Conservation (phyloP, 2,797 vertebrate species). For the Xenops minutus region DNA sequence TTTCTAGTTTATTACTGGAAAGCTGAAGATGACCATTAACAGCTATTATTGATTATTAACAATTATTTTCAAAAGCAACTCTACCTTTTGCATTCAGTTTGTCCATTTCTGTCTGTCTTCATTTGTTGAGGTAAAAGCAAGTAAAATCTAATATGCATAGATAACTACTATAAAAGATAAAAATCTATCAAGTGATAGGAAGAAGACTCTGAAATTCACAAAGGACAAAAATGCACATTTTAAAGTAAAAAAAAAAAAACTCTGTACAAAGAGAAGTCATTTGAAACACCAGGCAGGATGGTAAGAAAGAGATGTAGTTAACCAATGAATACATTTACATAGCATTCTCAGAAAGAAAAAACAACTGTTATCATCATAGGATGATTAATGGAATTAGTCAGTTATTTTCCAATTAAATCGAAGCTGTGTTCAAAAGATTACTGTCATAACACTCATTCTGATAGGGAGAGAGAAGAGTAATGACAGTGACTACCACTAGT, state of each 20-base stretch:
- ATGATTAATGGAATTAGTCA: conserved; percentile 1
- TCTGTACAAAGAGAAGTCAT: background rate
- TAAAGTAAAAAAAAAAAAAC: background rate
- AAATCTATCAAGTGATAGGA: background rate
- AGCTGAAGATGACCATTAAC: background rate
- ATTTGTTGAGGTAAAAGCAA: background rate
- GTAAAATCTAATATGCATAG: background rate
- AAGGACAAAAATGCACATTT: background rate
- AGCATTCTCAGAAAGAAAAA: background rate
- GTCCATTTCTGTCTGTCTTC: background rate
- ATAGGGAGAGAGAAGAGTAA: background rate
- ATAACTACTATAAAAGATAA: background rate
- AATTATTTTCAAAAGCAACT: background rate
- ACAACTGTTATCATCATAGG: rapidly evolving
- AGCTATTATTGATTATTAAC: background rate
- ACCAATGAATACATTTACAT: background rate
- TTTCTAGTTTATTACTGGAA: background rate
- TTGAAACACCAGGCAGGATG: background rate
- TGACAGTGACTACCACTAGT: background rate
- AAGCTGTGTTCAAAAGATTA: background rate
- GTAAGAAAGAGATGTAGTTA: background rate
- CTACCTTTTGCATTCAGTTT: background rate
- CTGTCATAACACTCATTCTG: background rate
- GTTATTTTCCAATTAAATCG: background rate
- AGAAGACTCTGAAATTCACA: background rate